Conservation (phyloP, 2,113 vertebrate genomes). For the Synchiropus splendidus region DNA sequence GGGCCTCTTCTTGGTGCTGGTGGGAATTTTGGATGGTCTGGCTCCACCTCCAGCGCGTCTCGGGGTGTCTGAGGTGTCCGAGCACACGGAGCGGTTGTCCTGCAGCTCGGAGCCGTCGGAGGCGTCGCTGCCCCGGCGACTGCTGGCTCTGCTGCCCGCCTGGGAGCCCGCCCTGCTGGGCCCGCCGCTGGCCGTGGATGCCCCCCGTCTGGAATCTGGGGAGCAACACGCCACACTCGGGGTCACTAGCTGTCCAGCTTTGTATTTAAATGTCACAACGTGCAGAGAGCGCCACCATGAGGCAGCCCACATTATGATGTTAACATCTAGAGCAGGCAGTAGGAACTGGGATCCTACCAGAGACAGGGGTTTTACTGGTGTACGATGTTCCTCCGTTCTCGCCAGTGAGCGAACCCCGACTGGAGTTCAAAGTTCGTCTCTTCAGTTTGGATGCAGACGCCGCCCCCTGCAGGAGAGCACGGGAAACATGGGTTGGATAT, state of each 20-base stretch:
- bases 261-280: too few species aligned
- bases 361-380: conserved; percentile 72
- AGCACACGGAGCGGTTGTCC: conserved; percentile 88
- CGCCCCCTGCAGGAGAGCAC: conserved; percentile 65
- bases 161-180: conserved; percentile 82
- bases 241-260: too few species aligned
- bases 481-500: background rate
- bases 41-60: conserved; percentile 67
- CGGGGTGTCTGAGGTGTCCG: conserved; percentile 91
- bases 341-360: conserved; percentile 60
- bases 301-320: too few species aligned
- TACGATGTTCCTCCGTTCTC: conserved; percentile 83
- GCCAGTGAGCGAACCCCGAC: conserved; percentile 84
- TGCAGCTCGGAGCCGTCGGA: conserved; percentile 91
- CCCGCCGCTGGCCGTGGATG: conserved; percentile 70
- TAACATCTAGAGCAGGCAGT: too few species aligned
- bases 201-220: conserved; percentile 80
- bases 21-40: conserved; percentile 93
- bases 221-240: too few species aligned
- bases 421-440: conserved; percentile 89
- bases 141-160: conserved; percentile 86
- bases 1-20: conserved; percentile 87
- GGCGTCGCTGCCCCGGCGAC: conserved; percentile 88
- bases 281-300: background rate
- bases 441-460: conserved; percentile 85